phyloP scores from a whole-genome alignment of 2,888 invertebrate species.

The Athalia cordata region DNA sequence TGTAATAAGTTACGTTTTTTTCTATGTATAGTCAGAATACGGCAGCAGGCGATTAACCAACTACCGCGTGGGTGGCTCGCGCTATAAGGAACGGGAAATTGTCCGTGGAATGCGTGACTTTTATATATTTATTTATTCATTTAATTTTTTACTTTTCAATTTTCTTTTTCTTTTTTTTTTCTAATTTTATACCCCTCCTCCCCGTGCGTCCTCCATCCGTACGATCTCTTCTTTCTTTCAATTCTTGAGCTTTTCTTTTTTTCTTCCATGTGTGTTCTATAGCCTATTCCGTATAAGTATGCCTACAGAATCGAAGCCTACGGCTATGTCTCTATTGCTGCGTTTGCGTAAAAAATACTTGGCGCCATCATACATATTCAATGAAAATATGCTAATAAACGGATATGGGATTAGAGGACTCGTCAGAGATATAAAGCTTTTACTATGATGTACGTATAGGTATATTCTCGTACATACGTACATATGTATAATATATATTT shows the following conservation, averaged over 20 bases:
- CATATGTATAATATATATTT: not conserved
- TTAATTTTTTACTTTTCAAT: too few relatives aligned
- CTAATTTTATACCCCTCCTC: not conserved
- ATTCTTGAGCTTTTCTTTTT: not conserved
- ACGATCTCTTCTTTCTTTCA: not conserved
- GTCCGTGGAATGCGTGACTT: constrained; percentile 27
- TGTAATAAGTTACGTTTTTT: constrained; percentile 12
- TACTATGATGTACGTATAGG: not conserved
- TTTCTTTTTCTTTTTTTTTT: not conserved
- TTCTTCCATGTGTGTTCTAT: not conserved
- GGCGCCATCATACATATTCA: constrained; percentile 42
- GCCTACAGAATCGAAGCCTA: not conserved
- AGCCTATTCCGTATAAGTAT: too few relatives aligned
- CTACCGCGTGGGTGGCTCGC: constrained; percentile 26
- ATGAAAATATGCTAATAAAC: constrained; percentile 34
- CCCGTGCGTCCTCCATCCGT: not conserved
- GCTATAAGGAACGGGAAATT: constrained; percentile 22
- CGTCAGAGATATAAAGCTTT: constrained; percentile 6
- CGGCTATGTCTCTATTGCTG: constrained; percentile 13
- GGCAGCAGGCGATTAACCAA: constrained; percentile 34
- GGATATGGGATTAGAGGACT: not conserved
- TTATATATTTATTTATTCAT: constrained; percentile 3
- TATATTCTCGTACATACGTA: not conserved
- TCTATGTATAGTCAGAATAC: constrained; percentile 5
- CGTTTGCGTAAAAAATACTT: constrained; percentile 26